Conservation (phyloP, 2,888 invertebrate species). For the Trissoscelio sp. region DNA sequence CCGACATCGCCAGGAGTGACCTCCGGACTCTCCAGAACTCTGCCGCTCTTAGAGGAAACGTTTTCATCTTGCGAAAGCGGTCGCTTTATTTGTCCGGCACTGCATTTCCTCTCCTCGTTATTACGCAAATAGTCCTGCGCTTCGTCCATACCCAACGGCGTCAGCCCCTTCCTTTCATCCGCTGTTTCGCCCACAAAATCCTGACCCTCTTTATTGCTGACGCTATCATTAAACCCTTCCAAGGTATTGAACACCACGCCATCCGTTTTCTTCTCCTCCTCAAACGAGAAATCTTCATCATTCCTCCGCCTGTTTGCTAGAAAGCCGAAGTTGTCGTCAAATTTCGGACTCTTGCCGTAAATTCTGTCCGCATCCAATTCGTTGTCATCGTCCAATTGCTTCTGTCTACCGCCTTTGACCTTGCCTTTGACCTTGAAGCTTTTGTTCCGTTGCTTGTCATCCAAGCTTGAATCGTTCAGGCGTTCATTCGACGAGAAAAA, state of each 20-base stretch:
- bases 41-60: conserved; percentile 80
- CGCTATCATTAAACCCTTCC: conserved; percentile 78
- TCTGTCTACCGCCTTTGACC: conserved; percentile 79
- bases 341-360: conserved; percentile 82
- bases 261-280: conserved; percentile 73
- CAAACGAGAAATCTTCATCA: conserved; percentile 74
- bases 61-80: conserved; percentile 81
- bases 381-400: conserved; percentile 78
- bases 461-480: conserved; percentile 73
- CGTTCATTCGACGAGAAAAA: conserved; percentile 77
- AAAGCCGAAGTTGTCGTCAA: conserved; percentile 79
- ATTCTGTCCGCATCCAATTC: conserved; percentile 79
- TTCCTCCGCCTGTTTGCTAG: conserved; percentile 65
- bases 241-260: conserved; percentile 81
- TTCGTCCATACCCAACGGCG: conserved; percentile 33
- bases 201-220: conserved; percentile 45
- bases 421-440: conserved; percentile 73
- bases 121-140: conserved; percentile 74
- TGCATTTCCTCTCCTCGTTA: conserved; percentile 78
- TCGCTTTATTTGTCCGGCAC: conserved; percentile 79
- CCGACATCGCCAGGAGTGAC: conserved; percentile 82
- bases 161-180: conserved; percentile 46
- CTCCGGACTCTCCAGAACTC: conserved; percentile 82
- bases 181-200: conserved; percentile 54
- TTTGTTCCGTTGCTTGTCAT: conserved; percentile 73